Percentiles rank a stretch among this genome's conserved stretches.
phyloP scores from a whole-genome alignment of 2,113 vertebrate genomes.

The Murina feae region DNA sequence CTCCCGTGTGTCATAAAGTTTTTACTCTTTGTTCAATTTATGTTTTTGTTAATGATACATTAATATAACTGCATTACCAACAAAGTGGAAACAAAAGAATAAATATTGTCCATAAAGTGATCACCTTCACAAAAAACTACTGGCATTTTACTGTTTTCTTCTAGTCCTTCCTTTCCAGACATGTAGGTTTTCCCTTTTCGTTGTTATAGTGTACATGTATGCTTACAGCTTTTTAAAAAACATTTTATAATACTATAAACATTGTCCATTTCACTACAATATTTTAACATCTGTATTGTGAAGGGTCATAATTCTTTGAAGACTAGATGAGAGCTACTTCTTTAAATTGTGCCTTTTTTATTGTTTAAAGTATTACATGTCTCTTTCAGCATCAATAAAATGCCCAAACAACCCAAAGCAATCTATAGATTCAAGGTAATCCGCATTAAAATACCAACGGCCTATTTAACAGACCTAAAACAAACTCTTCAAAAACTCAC shows the following conservation, averaged over 20 bases:
- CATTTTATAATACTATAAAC: background rate
- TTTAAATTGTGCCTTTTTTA: background rate
- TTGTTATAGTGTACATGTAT: background rate
- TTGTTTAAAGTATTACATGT: no score
- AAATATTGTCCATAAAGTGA: background rate
- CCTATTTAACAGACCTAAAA: no score
- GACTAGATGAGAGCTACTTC: background rate
- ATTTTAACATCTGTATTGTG: background rate
- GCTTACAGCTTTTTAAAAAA: background rate
- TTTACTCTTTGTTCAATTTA: conserved; percentile 12
- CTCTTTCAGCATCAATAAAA: no score
- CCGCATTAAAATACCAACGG: no score
- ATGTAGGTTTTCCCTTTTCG: background rate
- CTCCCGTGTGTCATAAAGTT: background rate
- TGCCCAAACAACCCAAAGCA: no score
- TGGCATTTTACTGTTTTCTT: background rate
- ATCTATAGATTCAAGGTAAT: no score
- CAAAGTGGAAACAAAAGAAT: conserved; percentile 6
- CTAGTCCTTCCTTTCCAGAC: background rate
- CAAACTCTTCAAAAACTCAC: no score
- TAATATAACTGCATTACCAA: background rate
- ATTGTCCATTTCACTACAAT: background rate
- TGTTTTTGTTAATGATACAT: background rate
- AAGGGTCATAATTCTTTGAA: background rate
- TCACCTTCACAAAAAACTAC: background rate